Base-by-base conservation (phyloP, 1,140 invertebrate genomes). In the Zeugodacus cucurbitae region DNA sequence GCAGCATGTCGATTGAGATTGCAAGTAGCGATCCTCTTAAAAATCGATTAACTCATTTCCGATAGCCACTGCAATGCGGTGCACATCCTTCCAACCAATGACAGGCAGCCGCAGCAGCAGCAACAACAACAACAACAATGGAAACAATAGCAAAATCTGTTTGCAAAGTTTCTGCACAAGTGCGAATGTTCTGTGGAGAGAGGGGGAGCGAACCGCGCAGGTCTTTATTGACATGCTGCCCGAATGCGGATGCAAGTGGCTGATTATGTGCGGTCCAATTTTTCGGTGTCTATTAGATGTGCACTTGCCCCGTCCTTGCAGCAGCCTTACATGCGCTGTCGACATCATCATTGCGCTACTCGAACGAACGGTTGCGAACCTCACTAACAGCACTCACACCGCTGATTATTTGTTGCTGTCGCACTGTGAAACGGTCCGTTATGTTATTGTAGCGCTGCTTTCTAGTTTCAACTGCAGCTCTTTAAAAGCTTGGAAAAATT, bases 31-130 rank as follows among this genome's bases (percentile, higher is more conserved):
- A 91, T 92, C 89, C 90, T 91, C 91, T 92, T 92, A 90, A 92
- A 92, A 92, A 91, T 92, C 91, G 91, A 92, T 92, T 92, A 92
- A 92, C 91, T 91, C 89, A 92, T 92, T 92, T 92, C 91, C 91
- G 91, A 92, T 92, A 92, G 92, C 91, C 90, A 90, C 91, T 91
- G 91, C 91, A 92, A 90, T 92, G 91, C 91, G 91, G 90, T 26
- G 41, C 74, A 41, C 34, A 82, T 82, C 74, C 41, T 54, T 82
- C 41, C 41, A 82, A 48, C 41, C 74, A 82, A 26, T 82, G 74
- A 54, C 74, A 29, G 74, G n/a, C 74, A 82, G 44, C 41, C 10
- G n/a, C 41, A 82, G 37, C 41, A 48, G 74, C 41, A 48, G 37
- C 41, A 48, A 41, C 11, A 44, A 29, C 44, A 82, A 22, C 41